phyloP scores from a whole-genome alignment of 2,797 vertebrate genomes.

The Clarias pachynema region DNA sequence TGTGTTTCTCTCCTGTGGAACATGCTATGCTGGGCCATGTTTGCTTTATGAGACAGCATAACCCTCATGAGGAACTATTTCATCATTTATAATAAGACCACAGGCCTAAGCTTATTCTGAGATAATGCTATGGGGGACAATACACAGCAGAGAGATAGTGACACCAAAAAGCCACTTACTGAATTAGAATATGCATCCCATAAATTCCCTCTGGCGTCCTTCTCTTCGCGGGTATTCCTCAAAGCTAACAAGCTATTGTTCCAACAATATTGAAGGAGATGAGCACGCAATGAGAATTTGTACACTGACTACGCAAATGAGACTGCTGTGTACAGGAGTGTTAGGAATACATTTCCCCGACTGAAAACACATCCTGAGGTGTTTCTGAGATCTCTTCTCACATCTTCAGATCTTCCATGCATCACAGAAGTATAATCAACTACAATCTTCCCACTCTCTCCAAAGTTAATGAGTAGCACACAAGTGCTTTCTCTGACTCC shows the following conservation, averaged over 20 bases:
- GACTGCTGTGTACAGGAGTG: slow-evolving; percentile 37
- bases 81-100: slow-evolving; percentile 63
- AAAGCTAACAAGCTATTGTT: slow-evolving; percentile 45
- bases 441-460: slow-evolving; percentile 34
- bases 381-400: slow-evolving; percentile 53
- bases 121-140: slow-evolving; percentile 44
- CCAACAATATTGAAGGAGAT: slow-evolving; percentile 43
- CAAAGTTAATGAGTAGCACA: slow-evolving; percentile 43
- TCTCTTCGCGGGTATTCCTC: slow-evolving; percentile 16
- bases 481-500: slow-evolving; percentile 8
- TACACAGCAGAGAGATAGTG: slow-evolving; percentile 33
- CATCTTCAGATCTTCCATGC: slow-evolving; percentile 48
- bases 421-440: slow-evolving; percentile 49
- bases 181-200: slow-evolving; percentile 38
- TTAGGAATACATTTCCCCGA: slow-evolving; percentile 52
- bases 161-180: slow-evolving; percentile 43
- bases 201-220: slow-evolving; percentile 37
- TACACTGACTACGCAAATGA: slow-evolving; percentile 29
- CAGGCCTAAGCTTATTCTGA: slow-evolving; percentile 45
- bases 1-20: slow-evolving; percentile 57
- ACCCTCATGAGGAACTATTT: slow-evolving; percentile 61
- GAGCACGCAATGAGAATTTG: slow-evolving; percentile 42
- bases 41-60: slow-evolving; percentile 53
- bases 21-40: slow-evolving; percentile 45
- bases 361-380: slow-evolving; percentile 55